Evolutionary conservation across 2,113 vertebrate genomes (phyloP), one percentile per base, ranked within the genome.

Genomic region (Rhinichthys klamathensis): DNA sequence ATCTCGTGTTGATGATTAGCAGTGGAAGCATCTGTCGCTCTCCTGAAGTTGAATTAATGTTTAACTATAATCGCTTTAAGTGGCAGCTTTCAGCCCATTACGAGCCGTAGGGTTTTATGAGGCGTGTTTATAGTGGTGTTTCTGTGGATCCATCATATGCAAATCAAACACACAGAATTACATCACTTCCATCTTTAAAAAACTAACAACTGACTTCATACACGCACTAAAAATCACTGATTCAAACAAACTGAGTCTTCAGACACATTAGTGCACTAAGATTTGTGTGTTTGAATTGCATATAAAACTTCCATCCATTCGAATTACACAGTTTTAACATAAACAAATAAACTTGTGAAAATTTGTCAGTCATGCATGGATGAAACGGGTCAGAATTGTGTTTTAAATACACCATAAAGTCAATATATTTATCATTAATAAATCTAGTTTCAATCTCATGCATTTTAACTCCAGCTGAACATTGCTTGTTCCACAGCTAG

Each of bases 51-150:
- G 16, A 67, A 81, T 81, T 67, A 81, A 81, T 81, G 15, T 69
- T 81, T 81, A 81, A 81, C 80, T 69, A 30, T 51, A 32, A 69
- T 69, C 16, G 25, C 23, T 69, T 67, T 35, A 65, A 51, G 61
- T 63, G 77, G 1, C n/a, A 44, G n/a, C 8, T 11, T 61, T 38
- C 16, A 67, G 61, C 9, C 60, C 61, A 51, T 67, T 51, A 81
- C 3, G 18, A 23, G 16, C 18, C 4, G 13, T 49, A 10, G 27
- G n/a, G 60, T 51, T 79, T 81, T 81, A 81, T 51, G 44, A 67
- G 77, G 9, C 18, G 30, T 3, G 2, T 74, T 78, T 35, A 78
- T n/a, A 30, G n/a, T 7, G 23, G 3, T 18, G 21, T 60, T 6
- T 35, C 18, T 27, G 44, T 16, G 44, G n/a, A 2, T 49, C n/a